Evolutionary conservation across 2,888 invertebrate genomes (phyloP).

Genomic region (Heliothis peltigera): DNA sequence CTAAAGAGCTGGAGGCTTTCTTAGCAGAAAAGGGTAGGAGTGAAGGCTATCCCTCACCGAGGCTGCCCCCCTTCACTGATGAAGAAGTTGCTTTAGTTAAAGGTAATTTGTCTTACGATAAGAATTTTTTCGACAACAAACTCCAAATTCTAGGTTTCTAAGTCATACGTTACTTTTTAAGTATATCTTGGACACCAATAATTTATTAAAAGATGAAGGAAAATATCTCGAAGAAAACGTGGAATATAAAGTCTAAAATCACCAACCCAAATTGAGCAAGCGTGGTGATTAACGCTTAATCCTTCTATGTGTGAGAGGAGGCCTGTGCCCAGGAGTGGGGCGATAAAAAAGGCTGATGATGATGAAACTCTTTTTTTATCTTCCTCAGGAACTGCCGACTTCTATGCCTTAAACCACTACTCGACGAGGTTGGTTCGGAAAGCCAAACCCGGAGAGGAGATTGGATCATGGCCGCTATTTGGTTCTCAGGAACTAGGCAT

Average conservation of each 20-base stretch:
- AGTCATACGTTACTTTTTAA: too few relatives aligned
- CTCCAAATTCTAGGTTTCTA: too few relatives aligned
- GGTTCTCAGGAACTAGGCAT: constrained; percentile 59
- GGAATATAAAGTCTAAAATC: too few relatives aligned
- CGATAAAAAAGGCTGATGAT: neutral
- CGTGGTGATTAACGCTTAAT: too few relatives aligned
- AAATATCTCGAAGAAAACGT: too few relatives aligned
- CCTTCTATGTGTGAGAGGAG: too few relatives aligned
- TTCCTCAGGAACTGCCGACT: constrained; percentile 65
- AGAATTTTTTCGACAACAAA: too few relatives aligned
- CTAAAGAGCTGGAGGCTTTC: constrained; percentile 59
- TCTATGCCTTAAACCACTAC: constrained; percentile 65
- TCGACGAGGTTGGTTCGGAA: constrained; percentile 56
- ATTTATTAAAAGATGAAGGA: too few relatives aligned
- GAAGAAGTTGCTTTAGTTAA: constrained; percentile 67
- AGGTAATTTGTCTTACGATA: too few relatives aligned
- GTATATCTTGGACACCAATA: too few relatives aligned
- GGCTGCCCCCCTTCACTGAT: constrained; percentile 68
- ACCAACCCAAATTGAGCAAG: too few relatives aligned
- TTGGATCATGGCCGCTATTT: constrained; percentile 51
- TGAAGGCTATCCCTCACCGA: constrained; percentile 62
- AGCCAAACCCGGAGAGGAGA: constrained; percentile 54
- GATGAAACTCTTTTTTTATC: neutral
- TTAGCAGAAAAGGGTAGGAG: constrained; percentile 63
- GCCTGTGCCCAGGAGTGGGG: too few relatives aligned